Evolutionary conservation across 37 sponge, comb jelly and placozoan genomes (phyloP).

Genomic region (Ephydatia muelleri): DNA sequence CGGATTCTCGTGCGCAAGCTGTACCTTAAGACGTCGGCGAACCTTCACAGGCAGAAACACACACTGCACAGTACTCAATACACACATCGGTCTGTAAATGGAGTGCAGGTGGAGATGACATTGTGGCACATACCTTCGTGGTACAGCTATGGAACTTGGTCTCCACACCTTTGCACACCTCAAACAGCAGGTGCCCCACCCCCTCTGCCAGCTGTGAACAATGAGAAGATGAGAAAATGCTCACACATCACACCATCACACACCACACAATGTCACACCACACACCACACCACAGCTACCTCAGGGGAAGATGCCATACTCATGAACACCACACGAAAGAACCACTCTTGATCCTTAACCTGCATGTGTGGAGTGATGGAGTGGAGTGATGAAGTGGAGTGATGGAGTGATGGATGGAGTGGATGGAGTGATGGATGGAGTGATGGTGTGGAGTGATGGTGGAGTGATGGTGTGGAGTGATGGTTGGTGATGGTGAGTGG

Average conservation of each 20-base stretch:
- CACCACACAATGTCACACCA: background rate
- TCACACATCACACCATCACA: background rate
- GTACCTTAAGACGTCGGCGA: too few species aligned
- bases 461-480: too few species aligned
- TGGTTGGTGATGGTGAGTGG: too few species aligned
- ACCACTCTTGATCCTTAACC: slow-evolving; percentile 3
- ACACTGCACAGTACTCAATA: too few species aligned
- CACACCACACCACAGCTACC: slow-evolving; percentile 8
- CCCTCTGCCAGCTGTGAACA: slow-evolving; percentile 73
- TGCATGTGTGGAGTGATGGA: background rate
- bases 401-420: background rate
- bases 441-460: too few species aligned
- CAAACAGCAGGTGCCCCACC: slow-evolving; percentile 84
- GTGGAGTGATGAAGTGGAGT: background rate
- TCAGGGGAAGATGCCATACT: background rate
- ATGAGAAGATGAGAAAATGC: background rate
- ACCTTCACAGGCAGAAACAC: background rate
- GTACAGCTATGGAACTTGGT: slow-evolving; percentile 85
- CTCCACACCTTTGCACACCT: slow-evolving; percentile 79
- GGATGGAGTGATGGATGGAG: too few species aligned
- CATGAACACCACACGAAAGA: background rate
- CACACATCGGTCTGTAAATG: too few species aligned
- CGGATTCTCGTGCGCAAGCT: too few species aligned
- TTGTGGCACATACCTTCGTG: slow-evolving; percentile 1
- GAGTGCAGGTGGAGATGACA: background rate